Evolutionary conservation across 1,140 invertebrate genomes (phyloP), one percentile per base, ranked within the genome.

Genomic region (Kradibia gibbosae): DNA sequence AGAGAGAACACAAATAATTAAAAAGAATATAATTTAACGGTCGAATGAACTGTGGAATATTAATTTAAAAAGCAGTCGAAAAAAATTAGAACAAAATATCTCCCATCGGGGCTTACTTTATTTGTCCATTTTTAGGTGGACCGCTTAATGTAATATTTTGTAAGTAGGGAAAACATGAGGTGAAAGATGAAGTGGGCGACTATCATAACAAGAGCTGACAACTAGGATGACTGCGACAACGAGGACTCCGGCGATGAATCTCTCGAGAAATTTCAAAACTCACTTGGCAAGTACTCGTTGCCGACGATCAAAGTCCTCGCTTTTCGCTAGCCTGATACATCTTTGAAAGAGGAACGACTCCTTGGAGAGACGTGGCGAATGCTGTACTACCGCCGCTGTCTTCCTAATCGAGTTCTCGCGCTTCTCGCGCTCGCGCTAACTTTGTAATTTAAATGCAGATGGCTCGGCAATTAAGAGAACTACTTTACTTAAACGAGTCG

Each of bases 381-480:
- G 17, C 42, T 60, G 65, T 48, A 20, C 36, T 53, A 31, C 78
- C 5, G 65, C 48, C 7, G 45, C 60, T 70, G 53, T 67, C 77
- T 80, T 78, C 78, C 78, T 83, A 77, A 81, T 83, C 78, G 74
- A 77, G 79, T 83, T 81, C 73, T 71, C 57, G 45, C 70, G 72
- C 65, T 39, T 75, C 76, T 39, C 76, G 57, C 72, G 60, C 80
- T 39, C 20, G 39, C 60, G 70, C 81, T 82, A 82, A 84, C 80
- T 76, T 84, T 82, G 80, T 80, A 76, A 84, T 84, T 80, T 80
- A 84, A 84, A 82, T 76, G 77, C 83, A 84, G 80, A 82, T 82
- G 83, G 80, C 72, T 67, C 75, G 77, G 77, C 80, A 84, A 82
- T 84, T 84, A 84, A 80, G 80, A 71, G 65, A 84, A 82, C 75